Evolutionary conservation across 2,888 invertebrate genomes (phyloP), one percentile per base, ranked within the genome.

Genomic region (Junonia oenone): DNA sequence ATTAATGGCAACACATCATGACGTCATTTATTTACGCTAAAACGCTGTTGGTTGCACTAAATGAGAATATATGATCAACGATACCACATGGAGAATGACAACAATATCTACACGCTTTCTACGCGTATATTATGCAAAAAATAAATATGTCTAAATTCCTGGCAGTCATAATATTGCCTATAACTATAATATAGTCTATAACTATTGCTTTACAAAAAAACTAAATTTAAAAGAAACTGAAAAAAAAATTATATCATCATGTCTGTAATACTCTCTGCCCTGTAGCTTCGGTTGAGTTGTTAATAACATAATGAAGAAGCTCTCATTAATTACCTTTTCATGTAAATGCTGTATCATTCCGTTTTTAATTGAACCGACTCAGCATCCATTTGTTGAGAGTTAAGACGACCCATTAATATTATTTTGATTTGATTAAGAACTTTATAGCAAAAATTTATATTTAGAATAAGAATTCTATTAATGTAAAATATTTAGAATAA

Each of bases 241-340:
- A 15, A 9, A 8, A 11, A 15, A 17, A 11, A 19, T 2, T 17
- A 40, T 5, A 17, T 17, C 3, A 8, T 11, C 38, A 9, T 40
- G n/a, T 58, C 54, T 54, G 27, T 51, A 43, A 40, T 56, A 46
- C 56, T 37, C 48, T 49, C 40, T 55, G 58, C 67, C 58, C 27
- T 50, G n/a, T 52, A 45, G 64, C 61, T 64, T 61, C 59, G 55
- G 51, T 66, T 61, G 58, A 63, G 59, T 49, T 59, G 62, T 63
- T 47, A 54, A 47, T 57, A 45, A 54, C 50, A 37, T 64, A 67
- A 70, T 72, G 66, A 69, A 68, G 62, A 59, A 62, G 53, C 62
- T 55, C 55, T 63, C 73, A 84, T 84, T 82, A 82, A 80, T 80
- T 69, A 79, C 61, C 69, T 72, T 72, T 74, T 69, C 67, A 71